Percentiles rank a stretch among this genome's conserved stretches.
Conservation (phyloP, 2,888 invertebrate species). For the Euclidia mi region DNA sequence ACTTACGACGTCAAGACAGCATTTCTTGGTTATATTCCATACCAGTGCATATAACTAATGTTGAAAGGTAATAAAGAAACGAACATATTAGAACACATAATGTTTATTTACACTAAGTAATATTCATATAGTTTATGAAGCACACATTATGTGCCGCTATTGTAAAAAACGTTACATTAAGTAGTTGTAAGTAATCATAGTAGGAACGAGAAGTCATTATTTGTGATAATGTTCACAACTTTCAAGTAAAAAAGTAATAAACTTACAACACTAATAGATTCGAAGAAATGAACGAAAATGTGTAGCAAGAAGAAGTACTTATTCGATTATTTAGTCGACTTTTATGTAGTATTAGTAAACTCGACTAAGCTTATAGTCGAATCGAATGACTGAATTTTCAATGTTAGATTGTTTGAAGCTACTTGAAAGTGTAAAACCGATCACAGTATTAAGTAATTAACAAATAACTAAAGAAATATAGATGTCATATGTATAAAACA, state of each 20-base stretch:
- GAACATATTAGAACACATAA: conserved; percentile 81
- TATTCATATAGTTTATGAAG: conserved; percentile 74
- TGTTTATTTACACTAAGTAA: conserved; percentile 86
- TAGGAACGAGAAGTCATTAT: conserved; percentile 59
- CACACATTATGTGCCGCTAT: conserved; percentile 38
- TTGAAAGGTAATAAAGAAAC: conserved; percentile 22
- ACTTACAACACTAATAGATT: neutral
- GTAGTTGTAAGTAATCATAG: conserved; percentile 48
- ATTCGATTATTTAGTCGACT: conserved; percentile 8
- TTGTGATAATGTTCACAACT: conserved; percentile 28
- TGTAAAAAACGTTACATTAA: conserved; percentile 40
- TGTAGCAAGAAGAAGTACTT: neutral
- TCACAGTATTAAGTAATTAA: conserved; percentile 20
- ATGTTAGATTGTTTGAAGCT: neutral
- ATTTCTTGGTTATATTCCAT: too few relatives aligned
- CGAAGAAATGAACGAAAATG: too few relatives aligned
- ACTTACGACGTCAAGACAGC: too few relatives aligned
- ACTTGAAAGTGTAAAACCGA: conserved; percentile 23
- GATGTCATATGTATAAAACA: conserved; percentile 12
- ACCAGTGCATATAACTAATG: neutral
- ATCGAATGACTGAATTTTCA: neutral
- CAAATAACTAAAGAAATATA: conserved; percentile 19
- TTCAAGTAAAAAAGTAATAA: conserved; percentile 15
- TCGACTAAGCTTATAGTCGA: neutral
- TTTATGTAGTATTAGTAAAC: neutral